Evolutionary conservation across 2,888 invertebrate genomes (phyloP), one percentile per base, ranked within the genome.

Genomic region (Nasonia oneida): DNA sequence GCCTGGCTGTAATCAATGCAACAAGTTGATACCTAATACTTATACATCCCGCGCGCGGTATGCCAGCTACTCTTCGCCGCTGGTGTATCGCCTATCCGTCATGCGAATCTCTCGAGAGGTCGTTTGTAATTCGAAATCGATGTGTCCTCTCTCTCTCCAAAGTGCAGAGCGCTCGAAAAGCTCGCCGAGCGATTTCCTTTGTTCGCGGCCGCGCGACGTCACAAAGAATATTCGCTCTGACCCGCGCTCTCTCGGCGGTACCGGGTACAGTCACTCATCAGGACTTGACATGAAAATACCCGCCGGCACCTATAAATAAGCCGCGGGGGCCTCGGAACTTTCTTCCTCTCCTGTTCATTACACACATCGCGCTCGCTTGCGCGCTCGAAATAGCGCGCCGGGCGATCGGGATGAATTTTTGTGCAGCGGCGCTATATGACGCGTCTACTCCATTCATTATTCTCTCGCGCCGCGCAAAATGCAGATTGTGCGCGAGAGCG

Each of bases 21-120:
- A 93, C 93, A 93, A 93, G 93, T 93, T 93, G 93, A 92, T 93
- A 92, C 91, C 91, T 89, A 91, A 91, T 92, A 92, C 92, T 92
- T 91, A 92, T 92, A 29, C 29, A 29, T 29, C 29, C 29, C 29
- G 29, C 73, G 82, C 39, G 79, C 73, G 77, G 82, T 82, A 79
- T 67, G 86, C 53, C 77, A 70, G 75, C 39, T 50, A 33, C 61
- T 71, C 64, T 82, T 61, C 77, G 76, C 12, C 57, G 71, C n/a
- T 23, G 77, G 57, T 78, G 50, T 81, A 86, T 83, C 81, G 33
- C 67, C 83, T 81, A 77, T 81, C 81, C 74, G 67, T 77, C 74
- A 74, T 81, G 37, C 37, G 37, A 73, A 73, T 81, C 50, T 39
- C 73, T 80, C 70, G 8, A 6, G n/a, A 12, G 47, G 4, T 37